Evolutionary conservation across 2,888 invertebrate genomes (phyloP).

Genomic region (Rhingia rostrata): DNA sequence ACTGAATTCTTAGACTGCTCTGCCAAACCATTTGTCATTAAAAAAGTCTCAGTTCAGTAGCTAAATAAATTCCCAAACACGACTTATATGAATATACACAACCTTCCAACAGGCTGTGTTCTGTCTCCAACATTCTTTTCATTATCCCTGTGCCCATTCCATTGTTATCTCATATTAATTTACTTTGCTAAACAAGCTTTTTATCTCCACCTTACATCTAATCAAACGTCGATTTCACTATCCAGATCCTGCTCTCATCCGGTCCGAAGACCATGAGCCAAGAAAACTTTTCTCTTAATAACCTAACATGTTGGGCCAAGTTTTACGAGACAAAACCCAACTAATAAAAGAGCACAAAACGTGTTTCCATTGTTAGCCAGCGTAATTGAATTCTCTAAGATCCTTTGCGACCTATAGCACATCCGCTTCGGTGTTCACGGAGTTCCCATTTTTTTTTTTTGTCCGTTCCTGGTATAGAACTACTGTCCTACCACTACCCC

Average conservation of each 20-base stretch:
- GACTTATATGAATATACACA: no score
- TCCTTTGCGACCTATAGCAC: conserved; percentile 40
- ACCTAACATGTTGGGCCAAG: conserved; percentile 49
- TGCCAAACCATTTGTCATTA: no score
- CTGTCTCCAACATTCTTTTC: no score
- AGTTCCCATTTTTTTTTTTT: no score
- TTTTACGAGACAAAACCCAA: conserved; percentile 64
- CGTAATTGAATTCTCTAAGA: conserved; percentile 71
- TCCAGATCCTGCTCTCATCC: conserved; percentile 9
- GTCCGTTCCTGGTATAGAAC: neutral
- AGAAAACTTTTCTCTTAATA: conserved; percentile 58
- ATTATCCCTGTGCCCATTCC: no score
- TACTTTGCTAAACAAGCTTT: neutral
- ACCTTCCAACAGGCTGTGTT: no score
- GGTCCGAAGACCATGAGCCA: neutral
- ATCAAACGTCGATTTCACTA: conserved; percentile 53
- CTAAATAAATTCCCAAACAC: no score
- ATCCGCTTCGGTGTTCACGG: no score
- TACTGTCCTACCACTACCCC: neutral
- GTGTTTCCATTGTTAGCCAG: conserved; percentile 62
- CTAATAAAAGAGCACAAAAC: conserved; percentile 70
- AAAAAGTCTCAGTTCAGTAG: no score
- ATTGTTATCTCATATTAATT: conserved; percentile 5
- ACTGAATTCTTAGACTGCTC: no score
- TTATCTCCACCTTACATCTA: conserved; percentile 31